Percentiles rank a stretch among this genome's conserved stretches.
These are phyloP conservation scores for Lepidocyrtinus sp. DNA, from an alignment of 2,888 invertebrate species.

Conservation along the genomic window DNA sequence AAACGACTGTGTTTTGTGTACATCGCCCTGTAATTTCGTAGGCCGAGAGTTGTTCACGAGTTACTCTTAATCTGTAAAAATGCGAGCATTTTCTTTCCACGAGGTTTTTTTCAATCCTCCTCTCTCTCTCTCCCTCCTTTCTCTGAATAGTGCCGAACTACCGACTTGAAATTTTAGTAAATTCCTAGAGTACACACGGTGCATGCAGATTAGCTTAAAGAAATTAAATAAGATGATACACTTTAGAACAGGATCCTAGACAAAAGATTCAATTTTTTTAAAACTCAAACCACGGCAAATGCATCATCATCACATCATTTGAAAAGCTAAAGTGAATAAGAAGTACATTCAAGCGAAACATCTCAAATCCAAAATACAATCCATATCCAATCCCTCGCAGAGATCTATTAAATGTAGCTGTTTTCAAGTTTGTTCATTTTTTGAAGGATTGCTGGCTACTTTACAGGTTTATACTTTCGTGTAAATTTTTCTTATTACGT, in stretches of 20 bases:
- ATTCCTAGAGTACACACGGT: slow-evolving; percentile 44
- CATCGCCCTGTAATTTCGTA: slow-evolving; percentile 53
- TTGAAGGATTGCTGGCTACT: too few species aligned
- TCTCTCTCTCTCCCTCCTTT: slow-evolving; percentile 4
- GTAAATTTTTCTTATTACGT: too few species aligned
- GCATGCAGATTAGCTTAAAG: slow-evolving; percentile 50
- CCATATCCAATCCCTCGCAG: too few species aligned
- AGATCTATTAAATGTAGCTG: too few species aligned
- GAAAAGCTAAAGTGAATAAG: too few species aligned
- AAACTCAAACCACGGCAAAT: slow-evolving; percentile 17
- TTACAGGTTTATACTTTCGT: too few species aligned
- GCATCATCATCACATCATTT: slow-evolving; percentile 39
- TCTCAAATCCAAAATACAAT: too few species aligned
- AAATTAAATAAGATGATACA: slow-evolving; percentile 46
- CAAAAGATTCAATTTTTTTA: slow-evolving; percentile 48
- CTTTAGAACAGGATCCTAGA: slow-evolving; percentile 36
- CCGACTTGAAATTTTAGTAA: slow-evolving; percentile 54
- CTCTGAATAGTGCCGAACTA: not conserved
- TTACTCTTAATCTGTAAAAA: slow-evolving; percentile 22
- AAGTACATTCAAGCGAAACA: too few species aligned
- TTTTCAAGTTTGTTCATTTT: too few species aligned
- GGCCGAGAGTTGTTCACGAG: slow-evolving; percentile 54
- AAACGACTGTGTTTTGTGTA: slow-evolving; percentile 49
- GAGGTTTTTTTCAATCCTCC: too few species aligned
- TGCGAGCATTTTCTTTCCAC: too few species aligned